Conservation (phyloP, 2,797 vertebrate species). For the Gallinago nigripennis region DNA sequence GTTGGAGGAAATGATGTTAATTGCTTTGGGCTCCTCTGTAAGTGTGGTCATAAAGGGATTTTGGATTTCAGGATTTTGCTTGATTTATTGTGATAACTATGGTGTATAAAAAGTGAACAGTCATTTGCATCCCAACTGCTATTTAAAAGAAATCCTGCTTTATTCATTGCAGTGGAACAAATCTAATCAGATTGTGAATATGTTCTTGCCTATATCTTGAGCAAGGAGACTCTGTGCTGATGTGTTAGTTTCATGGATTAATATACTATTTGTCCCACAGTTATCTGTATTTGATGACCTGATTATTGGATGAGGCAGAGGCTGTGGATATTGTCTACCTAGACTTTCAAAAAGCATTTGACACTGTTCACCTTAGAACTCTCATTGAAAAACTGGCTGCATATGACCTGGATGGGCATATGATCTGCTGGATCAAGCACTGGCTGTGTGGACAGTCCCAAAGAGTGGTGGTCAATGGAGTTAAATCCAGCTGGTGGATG, state of each 20-base stretch:
- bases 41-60: not conserved
- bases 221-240: not conserved
- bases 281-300: not conserved
- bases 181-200: not conserved
- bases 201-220: not conserved
- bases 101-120: not conserved
- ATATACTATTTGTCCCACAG: not conserved
- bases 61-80: slow-evolving; percentile 3
- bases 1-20: slow-evolving; percentile 15
- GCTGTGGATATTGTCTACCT: too few relatives aligned
- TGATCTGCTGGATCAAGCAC: too few relatives aligned
- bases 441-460: too few relatives aligned
- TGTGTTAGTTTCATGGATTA: not conserved
- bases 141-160: not conserved
- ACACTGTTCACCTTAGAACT: too few relatives aligned
- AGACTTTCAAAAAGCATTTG: too few relatives aligned
- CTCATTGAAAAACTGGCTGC: too few relatives aligned
- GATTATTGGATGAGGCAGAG: too few relatives aligned
- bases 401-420: too few relatives aligned
- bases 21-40: not conserved
- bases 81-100: not conserved
- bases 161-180: not conserved
- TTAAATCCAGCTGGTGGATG: too few relatives aligned
- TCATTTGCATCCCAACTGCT: not conserved
- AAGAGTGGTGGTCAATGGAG: too few relatives aligned